Evolutionary conservation across 2,888 invertebrate species (phyloP).

Genomic region (Caenorhabditis sulstoni): DNA sequence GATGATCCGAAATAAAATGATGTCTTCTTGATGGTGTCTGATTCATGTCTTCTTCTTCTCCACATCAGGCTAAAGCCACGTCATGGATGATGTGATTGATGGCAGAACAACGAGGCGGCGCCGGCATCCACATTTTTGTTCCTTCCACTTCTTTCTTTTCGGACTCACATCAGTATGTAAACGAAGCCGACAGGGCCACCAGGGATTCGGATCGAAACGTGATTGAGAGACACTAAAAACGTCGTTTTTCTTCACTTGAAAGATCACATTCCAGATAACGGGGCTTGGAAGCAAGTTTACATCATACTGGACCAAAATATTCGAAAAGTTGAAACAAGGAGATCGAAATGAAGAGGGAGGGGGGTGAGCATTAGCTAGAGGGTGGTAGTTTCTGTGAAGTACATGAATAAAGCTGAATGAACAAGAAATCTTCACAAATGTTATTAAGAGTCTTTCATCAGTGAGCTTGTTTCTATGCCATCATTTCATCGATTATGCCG

Average conservation of each 20-base stretch:
- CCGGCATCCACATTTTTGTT: constrained; percentile 9
- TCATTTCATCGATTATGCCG: background rate
- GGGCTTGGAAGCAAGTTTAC: constrained; percentile 3
- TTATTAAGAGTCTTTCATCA: background rate
- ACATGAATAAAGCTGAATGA: background rate
- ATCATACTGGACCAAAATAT: constrained; percentile 9
- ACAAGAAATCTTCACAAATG: background rate
- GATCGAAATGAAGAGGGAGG: constrained; percentile 19
- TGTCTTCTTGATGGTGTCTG: background rate
- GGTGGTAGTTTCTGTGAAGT: background rate
- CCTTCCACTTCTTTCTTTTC: constrained; percentile 24
- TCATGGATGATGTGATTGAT: constrained; percentile 43
- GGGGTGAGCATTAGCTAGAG: background rate
- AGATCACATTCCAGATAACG: constrained; percentile 20
- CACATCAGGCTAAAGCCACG: constrained; percentile 15
- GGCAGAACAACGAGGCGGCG: constrained; percentile 15
- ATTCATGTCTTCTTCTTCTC: too few species aligned
- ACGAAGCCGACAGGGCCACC: constrained; percentile 32
- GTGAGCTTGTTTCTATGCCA: too few species aligned
- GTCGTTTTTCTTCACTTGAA: constrained; percentile 31
- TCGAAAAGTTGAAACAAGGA: background rate
- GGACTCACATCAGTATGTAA: constrained; percentile 42
- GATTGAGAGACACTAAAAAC: constrained; percentile 55
- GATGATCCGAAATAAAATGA: too few species aligned
- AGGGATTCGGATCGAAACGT: constrained; percentile 37